phyloP scores from a whole-genome alignment of 2,113 vertebrate species.

The Jacana jacana region DNA sequence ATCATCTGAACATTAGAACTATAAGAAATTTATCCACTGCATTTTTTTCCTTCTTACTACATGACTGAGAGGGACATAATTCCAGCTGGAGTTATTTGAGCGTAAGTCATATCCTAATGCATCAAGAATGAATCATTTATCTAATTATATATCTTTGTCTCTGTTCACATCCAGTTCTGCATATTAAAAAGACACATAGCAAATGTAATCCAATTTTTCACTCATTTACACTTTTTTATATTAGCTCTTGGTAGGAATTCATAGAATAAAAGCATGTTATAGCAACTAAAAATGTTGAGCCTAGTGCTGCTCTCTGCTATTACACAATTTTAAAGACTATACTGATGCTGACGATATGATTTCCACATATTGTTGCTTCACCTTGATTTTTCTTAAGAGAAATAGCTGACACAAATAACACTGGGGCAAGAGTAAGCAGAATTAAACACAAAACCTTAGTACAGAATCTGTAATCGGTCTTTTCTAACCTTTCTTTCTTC shows the following conservation, averaged over 20 bases:
- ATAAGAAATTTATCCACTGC: background rate
- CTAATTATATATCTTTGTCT: conserved; percentile 53
- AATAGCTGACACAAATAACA: background rate
- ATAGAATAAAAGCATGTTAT: background rate
- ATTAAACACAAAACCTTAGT: background rate
- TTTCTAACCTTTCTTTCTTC: background rate
- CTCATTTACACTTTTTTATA: conserved; percentile 23
- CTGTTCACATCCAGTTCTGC: conserved; percentile 29
- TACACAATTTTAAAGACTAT: background rate
- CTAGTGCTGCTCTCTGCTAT: background rate
- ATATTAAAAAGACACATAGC: conserved; percentile 42
- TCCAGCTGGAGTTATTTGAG: conserved; percentile 47
- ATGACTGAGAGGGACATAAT: background rate
- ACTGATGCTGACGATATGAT: background rate
- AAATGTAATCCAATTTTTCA: conserved; percentile 41
- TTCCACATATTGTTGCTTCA: background rate
- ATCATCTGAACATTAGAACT: background rate
- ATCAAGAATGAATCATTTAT: conserved; percentile 53
- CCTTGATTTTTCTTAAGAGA: background rate
- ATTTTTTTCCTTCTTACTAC: background rate
- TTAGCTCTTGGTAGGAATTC: conserved; percentile 2
- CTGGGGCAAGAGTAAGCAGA: background rate
- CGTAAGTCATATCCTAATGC: conserved; percentile 45
- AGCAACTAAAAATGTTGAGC: background rate
- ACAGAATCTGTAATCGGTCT: background rate